Conservation (phyloP, 2,797 vertebrate species). For the Enteromius mattozi region DNA sequence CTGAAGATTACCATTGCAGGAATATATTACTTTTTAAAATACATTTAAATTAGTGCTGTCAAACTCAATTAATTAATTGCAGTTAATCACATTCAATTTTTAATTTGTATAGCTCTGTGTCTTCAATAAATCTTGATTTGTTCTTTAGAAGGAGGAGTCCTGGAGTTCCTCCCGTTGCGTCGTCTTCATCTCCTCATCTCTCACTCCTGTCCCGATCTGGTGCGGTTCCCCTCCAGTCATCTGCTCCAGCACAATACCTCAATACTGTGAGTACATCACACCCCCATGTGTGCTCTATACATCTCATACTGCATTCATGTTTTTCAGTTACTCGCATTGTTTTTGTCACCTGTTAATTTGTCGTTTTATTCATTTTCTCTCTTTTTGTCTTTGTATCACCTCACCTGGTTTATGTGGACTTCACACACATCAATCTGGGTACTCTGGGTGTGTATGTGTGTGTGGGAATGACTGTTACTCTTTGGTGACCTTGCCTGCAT, state of each 20-base stretch:
- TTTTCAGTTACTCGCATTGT: slow-evolving; percentile 66
- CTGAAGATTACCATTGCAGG: background rate
- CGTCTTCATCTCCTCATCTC: slow-evolving; percentile 77
- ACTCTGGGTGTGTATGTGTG: slow-evolving; percentile 27
- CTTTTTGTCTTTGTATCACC: slow-evolving; percentile 60
- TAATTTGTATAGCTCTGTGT: background rate
- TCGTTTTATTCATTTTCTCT: slow-evolving; percentile 70
- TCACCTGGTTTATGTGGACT: slow-evolving; percentile 66
- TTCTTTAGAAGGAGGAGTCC: slow-evolving; percentile 75
- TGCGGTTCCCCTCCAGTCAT: slow-evolving; percentile 73
- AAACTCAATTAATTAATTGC: no score
- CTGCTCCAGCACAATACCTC: slow-evolving; percentile 76
- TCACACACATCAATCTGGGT: slow-evolving; percentile 62
- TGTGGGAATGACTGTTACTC: slow-evolving; percentile 38
- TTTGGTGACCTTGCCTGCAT: slow-evolving; percentile 67
- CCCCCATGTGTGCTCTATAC: background rate
- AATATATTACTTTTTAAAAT: background rate
- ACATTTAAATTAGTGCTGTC: background rate
- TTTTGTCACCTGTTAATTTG: slow-evolving; percentile 58
- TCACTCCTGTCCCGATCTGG: slow-evolving; percentile 77
- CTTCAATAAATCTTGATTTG: background rate
- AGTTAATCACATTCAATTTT: background rate
- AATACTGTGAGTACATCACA: slow-evolving; percentile 77
- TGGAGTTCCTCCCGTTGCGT: slow-evolving; percentile 70
- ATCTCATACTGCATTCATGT: slow-evolving; percentile 41